A percentile compares a stretch with the other conserved stretches of the same genome.
phyloP scores from a whole-genome alignment of 2,888 invertebrate species.

The Tyria jacobaeae region DNA sequence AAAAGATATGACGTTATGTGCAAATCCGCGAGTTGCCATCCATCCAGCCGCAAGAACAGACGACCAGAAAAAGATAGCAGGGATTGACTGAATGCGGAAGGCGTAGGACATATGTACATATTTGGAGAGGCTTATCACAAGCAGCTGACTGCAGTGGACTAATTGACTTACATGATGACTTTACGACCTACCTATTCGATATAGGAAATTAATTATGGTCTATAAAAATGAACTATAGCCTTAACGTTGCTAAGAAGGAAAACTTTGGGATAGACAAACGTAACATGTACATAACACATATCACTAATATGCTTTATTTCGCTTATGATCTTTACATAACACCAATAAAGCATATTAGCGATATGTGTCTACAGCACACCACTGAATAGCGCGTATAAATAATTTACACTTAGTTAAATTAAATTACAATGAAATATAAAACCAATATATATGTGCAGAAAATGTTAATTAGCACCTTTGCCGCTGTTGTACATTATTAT shows the following conservation, averaged over 20 bases:
- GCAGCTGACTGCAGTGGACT: too few relatives aligned
- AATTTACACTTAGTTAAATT: not conserved
- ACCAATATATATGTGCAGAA: not conserved
- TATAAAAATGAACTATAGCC: not conserved
- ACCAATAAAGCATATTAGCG: slow-evolving; percentile 1
- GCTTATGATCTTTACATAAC: not conserved
- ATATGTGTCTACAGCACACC: not conserved
- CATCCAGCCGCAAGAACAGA: too few relatives aligned
- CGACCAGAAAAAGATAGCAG: too few relatives aligned
- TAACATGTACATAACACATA: not conserved
- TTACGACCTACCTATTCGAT: not conserved
- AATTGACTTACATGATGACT: too few relatives aligned
- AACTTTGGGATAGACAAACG: not conserved
- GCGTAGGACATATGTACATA: too few relatives aligned
- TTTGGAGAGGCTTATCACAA: too few relatives aligned
- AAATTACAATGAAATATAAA: not conserved
- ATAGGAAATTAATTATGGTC: not conserved
- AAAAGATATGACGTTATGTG: not conserved
- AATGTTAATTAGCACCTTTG: not conserved
- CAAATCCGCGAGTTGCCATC: too few relatives aligned
- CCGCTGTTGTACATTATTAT: not conserved
- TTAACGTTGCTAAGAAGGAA: not conserved
- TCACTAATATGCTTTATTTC: not conserved
- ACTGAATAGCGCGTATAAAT: not conserved
- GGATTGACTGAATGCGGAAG: too few relatives aligned